Evolutionary conservation across 2,888 invertebrate genomes (phyloP).

Genomic region (Choristoneura rosaceana): DNA sequence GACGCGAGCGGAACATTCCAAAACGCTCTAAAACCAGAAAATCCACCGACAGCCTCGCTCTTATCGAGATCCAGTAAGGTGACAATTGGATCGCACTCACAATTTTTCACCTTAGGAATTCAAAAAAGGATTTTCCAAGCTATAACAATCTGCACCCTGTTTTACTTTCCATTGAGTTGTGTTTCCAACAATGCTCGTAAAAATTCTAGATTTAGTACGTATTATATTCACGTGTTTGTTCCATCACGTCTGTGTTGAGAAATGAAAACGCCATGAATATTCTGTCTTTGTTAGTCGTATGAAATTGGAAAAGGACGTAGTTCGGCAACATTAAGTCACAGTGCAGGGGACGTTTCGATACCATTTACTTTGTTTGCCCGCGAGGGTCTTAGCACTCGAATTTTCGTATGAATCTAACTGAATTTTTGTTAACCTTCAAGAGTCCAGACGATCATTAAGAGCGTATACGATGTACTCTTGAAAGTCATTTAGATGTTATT

Average conservation of each 20-base stretch:
- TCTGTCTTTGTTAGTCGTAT: conserved; percentile 69
- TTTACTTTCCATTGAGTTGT: conserved; percentile 61
- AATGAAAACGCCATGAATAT: conserved; percentile 82
- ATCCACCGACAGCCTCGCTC: conserved; percentile 48
- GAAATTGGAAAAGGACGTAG: conserved; percentile 66
- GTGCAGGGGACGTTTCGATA: conserved; percentile 69
- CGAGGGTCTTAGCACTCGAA: conserved; percentile 63
- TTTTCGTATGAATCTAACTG: conserved; percentile 67
- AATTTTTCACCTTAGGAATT: conserved; percentile 77
- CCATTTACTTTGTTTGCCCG: conserved; percentile 72
- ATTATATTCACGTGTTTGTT: conserved; percentile 84
- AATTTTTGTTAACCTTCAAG: conserved; percentile 74
- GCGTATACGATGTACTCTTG: conserved; percentile 56
- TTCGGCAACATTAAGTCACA: conserved; percentile 75
- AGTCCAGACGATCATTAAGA: conserved; percentile 67
- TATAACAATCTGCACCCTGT: conserved; percentile 72
- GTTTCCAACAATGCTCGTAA: conserved; percentile 57
- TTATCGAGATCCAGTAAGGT: conserved; percentile 57
- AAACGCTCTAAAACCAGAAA: conserved; percentile 62
- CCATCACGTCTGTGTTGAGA: conserved; percentile 78
- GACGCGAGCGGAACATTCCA: conserved; percentile 52
- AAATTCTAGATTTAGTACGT: conserved; percentile 73
- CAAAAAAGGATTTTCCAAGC: conserved; percentile 73
- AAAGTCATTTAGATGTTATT: conserved; percentile 59
- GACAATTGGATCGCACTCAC: conserved; percentile 55